phyloP scores from a whole-genome alignment of 2,113 vertebrate species.

The Cottus gobio region DNA sequence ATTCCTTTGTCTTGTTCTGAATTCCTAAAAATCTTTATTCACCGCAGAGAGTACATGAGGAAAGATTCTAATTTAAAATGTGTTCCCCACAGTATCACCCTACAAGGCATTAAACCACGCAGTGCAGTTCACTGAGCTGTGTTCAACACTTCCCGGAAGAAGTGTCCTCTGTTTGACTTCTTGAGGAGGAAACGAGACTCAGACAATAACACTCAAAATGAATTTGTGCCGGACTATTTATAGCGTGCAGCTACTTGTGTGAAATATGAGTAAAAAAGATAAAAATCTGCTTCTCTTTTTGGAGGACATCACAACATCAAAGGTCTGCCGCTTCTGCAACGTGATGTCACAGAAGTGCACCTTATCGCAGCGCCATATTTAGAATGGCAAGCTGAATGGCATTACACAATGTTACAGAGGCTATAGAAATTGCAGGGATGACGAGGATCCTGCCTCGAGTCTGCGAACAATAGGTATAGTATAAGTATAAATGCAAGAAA shows the following conservation, averaged over 20 bases:
- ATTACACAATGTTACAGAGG: constrained; percentile 21
- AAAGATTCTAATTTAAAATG: constrained; percentile 56
- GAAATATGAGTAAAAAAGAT: constrained; percentile 49
- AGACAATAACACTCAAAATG: constrained; percentile 64
- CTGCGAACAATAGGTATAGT: background rate
- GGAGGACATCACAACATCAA: constrained; percentile 29
- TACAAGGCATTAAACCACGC: constrained; percentile 42
- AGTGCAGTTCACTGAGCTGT: constrained; percentile 54
- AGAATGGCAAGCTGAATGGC: constrained; percentile 9
- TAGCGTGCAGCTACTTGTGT: constrained; percentile 47
- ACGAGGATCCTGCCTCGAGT: background rate
- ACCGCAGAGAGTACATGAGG: background rate
- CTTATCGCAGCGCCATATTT: constrained; percentile 5
- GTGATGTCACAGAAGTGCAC: constrained; percentile 4
- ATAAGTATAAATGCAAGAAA: too few species aligned
- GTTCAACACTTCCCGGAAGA: constrained; percentile 50
- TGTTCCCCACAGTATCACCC: constrained; percentile 50
- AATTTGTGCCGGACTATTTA: constrained; percentile 53
- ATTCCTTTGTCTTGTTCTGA: constrained; percentile 24
- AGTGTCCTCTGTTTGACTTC: constrained; percentile 70
- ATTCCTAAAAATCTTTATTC: constrained; percentile 46
- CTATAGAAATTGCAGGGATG: constrained; percentile 21
- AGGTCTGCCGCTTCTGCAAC: constrained; percentile 28
- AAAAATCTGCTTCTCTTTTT: constrained; percentile 34
- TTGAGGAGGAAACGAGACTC: constrained; percentile 54